phyloP scores from a whole-genome alignment of 2,888 invertebrate genomes.

The Amitus sp. region DNA sequence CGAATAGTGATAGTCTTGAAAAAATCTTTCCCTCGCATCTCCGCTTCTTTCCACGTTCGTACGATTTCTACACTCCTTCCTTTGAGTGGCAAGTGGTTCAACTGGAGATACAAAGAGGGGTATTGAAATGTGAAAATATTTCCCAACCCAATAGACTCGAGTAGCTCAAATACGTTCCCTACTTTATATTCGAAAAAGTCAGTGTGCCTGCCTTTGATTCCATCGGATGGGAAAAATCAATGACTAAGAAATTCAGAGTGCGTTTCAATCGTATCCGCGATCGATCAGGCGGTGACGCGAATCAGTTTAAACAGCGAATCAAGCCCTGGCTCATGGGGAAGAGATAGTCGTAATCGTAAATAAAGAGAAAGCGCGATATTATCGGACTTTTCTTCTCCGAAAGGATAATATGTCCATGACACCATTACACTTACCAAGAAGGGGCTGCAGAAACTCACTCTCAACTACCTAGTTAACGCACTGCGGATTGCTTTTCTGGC shows the following conservation, averaged over 20 bases:
- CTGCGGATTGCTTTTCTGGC: conserved; percentile 42
- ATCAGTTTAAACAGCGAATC: conserved; percentile 11
- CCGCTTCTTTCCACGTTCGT: conserved; percentile 23
- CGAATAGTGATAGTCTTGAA: conserved; percentile 26
- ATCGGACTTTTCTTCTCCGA: conserved; percentile 50
- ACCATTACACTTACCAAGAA: conserved; percentile 58
- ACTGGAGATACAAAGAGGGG: not conserved
- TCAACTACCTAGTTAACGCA: conserved; percentile 57
- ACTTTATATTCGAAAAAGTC: not conserved
- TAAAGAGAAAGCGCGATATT: conserved; percentile 50
- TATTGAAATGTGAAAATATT: not conserved
- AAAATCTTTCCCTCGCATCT: conserved; percentile 30
- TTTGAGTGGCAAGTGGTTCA: not conserved
- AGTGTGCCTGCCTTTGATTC: not conserved
- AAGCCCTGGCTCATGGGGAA: conserved; percentile 29
- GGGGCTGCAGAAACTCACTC: conserved; percentile 45
- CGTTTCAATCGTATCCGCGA: conserved; percentile 13
- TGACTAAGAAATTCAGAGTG: not conserved
- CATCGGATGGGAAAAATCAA: not conserved
- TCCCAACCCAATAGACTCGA: not conserved
- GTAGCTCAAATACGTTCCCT: too few relatives aligned
- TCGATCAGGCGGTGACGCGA: conserved; percentile 13
- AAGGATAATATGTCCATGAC: conserved; percentile 57
- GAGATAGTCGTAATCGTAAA: conserved; percentile 56
- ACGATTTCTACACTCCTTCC: not conserved